Conservation (phyloP, 2,113 vertebrate species). For the Otocyon megalotis region DNA sequence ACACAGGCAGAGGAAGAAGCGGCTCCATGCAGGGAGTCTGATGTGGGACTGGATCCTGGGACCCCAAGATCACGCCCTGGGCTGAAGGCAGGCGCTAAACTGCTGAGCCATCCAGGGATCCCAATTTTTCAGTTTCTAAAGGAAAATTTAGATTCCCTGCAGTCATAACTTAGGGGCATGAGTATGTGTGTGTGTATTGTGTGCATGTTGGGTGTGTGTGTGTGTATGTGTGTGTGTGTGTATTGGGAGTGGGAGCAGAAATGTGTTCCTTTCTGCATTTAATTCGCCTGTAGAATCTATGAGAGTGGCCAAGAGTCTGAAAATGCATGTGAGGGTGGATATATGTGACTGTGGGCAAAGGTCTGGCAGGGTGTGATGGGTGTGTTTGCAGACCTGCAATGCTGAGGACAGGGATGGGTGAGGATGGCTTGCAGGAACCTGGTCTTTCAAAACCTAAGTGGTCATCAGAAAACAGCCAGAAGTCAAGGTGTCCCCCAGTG, state of each 20-base stretch:
- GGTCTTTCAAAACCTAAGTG: background rate
- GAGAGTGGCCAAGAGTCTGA: background rate
- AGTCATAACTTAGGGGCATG: background rate
- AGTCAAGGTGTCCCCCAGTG: background rate
- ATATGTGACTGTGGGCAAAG: background rate
- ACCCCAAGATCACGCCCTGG: too few relatives aligned
- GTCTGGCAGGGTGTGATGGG: background rate
- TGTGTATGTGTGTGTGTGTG: background rate
- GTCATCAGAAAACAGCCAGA: background rate
- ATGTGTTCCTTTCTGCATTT: background rate
- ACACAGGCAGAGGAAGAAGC: too few relatives aligned
- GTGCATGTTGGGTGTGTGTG: background rate
- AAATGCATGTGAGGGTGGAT: background rate
- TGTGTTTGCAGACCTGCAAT: background rate
- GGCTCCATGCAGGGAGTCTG: too few relatives aligned
- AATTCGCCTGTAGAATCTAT: constrained; percentile 25
- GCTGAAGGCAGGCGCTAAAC: too few relatives aligned
- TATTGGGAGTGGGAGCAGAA: background rate
- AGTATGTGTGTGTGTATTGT: background rate
- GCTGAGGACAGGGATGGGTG: background rate
- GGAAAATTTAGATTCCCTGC: constrained; percentile 23
- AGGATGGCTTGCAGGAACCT: background rate
- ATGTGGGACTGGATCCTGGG: too few relatives aligned
- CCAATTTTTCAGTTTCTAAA: constrained; percentile 38
- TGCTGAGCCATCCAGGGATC: too few relatives aligned